Evolutionary conservation across 2,797 vertebrate genomes (phyloP), one percentile per base, ranked within the genome.

Genomic region (Microcaecilia unicolor): DNA sequence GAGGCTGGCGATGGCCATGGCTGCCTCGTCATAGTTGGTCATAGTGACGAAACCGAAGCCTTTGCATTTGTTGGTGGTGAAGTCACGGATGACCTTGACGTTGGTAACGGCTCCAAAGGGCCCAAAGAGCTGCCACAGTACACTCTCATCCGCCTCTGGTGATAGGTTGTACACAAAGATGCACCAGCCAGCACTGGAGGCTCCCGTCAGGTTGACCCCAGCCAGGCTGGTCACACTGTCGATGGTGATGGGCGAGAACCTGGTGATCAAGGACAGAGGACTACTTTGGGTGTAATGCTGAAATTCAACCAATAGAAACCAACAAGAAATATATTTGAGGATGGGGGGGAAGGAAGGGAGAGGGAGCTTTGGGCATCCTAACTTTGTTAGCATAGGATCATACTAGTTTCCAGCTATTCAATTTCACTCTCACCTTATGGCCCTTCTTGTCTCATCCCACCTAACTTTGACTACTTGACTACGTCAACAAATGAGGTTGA

Each of bases 141-240:
- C 92, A 1, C 93, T 97, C 71, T 98, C 93, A 8, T 98, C 93
- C 0, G 94, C 91, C 67, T 98, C 94, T 0, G 94, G 94, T 0
- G 92, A 94, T 55, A 98, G 78, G 87, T 98, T 98, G 87, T 98
- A 98, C 63, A 98, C 90, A 21, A 98, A 98, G 87, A 98, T 97
- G 83, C 93, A 97, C 93, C 93, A 98, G 43, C 93, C 93, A 0
- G 89, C 72, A 3, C 88, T 88, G 1, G 88, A 82, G 2, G 92
- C 90, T 8, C 90, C 86, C 0, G 91, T 88, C 39, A 97, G 59
- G 71, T 90, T 93, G 64, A 93, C 90, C 4, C 92, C 93, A 0
- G 91, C 88, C 54, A 97, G 78, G 46, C 89, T 92, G 32, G 91
- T 92, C 90, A 97, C 91, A 70, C 92, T 92, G 73, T 97, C 94